phyloP scores from a whole-genome alignment of 2,888 invertebrate species.

The Phyllotreta cruciferae region DNA sequence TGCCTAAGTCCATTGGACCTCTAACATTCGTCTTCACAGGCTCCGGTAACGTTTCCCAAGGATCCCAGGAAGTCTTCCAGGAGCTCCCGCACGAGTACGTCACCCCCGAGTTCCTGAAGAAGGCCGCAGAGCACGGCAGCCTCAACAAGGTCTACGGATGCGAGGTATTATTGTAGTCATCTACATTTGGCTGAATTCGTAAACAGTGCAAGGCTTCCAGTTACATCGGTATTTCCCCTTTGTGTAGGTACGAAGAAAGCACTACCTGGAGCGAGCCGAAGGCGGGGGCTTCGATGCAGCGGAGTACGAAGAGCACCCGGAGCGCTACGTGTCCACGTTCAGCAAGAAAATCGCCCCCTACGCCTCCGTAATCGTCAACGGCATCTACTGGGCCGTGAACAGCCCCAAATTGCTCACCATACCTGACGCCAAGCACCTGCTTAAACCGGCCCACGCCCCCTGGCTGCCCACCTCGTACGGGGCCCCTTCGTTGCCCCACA shows the following conservation, averaged over 20 bases:
- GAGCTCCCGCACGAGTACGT: conserved; percentile 98
- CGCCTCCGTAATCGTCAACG: conserved; percentile 95
- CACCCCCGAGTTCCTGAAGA: conserved; percentile 90
- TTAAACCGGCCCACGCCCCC: conserved; percentile 88
- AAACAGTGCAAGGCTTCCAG: neutral
- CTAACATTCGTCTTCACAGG: conserved; percentile 98
- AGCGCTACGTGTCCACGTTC: conserved; percentile 93
- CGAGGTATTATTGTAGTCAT: conserved; percentile 67
- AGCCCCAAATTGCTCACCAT: conserved; percentile 96
- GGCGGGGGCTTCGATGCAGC: conserved; percentile 89
- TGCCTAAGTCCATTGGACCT: conserved; percentile 98
- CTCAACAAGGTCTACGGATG: conserved; percentile 96
- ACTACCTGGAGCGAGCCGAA: conserved; percentile 91
- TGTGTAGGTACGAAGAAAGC: conserved; percentile 74
- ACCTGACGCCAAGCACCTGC: conserved; percentile 95
- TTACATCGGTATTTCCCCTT: too few relatives aligned
- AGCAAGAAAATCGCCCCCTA: conserved; percentile 97
- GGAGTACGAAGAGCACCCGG: conserved; percentile 92
- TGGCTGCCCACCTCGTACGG: conserved; percentile 92
- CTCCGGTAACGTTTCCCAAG: conserved; percentile 95
- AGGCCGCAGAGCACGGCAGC: conserved; percentile 96
- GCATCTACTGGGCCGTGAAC: conserved; percentile 98
- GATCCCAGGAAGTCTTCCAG: conserved; percentile 90
- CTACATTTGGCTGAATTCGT: neutral
- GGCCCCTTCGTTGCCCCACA: conserved; percentile 85